Evolutionary conservation across 2,113 vertebrate genomes (phyloP).

Genomic region (Leptobrachium leishanense): DNA sequence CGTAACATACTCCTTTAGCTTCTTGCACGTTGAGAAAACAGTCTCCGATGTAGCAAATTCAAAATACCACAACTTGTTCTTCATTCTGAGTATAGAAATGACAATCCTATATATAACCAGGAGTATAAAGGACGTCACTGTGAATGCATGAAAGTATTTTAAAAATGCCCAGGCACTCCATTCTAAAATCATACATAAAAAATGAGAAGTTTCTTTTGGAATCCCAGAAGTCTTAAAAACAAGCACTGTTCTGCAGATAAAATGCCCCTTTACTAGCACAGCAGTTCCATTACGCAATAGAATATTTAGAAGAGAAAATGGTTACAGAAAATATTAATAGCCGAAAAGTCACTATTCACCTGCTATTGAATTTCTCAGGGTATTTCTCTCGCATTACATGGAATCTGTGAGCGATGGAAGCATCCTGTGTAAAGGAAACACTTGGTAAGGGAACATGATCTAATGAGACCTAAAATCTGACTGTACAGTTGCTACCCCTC

Average conservation of each 20-base stretch:
- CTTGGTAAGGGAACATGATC: too few relatives aligned
- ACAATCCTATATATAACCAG: background rate
- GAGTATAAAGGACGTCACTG: background rate
- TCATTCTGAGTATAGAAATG: conserved; percentile 67
- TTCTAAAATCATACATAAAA: too few relatives aligned
- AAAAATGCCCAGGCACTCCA: too few relatives aligned
- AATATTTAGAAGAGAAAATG: too few relatives aligned
- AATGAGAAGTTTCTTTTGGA: too few relatives aligned
- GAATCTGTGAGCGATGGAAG: conserved; percentile 90
- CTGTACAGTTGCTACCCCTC: too few relatives aligned
- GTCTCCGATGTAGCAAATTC: conserved; percentile 91
- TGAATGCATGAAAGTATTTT: too few relatives aligned
- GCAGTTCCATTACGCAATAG: too few relatives aligned
- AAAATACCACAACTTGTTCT: conserved; percentile 94
- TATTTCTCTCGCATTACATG: conserved; percentile 90
- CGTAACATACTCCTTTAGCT: conserved; percentile 74
- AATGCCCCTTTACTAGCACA: too few relatives aligned
- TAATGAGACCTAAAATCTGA: too few relatives aligned
- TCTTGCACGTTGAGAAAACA: conserved; percentile 88
- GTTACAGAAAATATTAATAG: conserved; percentile 1
- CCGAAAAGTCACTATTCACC: conserved; percentile 60
- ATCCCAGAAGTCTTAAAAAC: too few relatives aligned
- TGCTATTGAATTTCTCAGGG: conserved; percentile 92
- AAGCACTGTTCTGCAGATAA: too few relatives aligned
- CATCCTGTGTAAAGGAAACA: conserved; percentile 70